Conservation (phyloP, 2,888 invertebrate genomes). For the Himalopsyche japonica region DNA sequence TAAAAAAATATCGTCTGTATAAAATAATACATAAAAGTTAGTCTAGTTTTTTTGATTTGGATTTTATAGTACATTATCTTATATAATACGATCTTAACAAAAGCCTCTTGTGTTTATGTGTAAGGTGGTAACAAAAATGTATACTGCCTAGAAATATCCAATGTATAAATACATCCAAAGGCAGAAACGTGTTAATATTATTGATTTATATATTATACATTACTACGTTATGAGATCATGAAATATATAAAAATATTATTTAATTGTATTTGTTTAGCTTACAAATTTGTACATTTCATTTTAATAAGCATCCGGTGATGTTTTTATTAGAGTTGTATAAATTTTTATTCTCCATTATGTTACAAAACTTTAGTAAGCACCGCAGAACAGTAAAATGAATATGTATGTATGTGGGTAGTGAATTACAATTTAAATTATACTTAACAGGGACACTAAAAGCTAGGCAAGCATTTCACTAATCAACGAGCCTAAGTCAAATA, state of each 20-base stretch:
- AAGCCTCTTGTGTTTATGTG: neutral
- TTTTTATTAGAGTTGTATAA: neutral
- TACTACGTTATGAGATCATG: constrained; percentile 17
- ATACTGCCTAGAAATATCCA: neutral
- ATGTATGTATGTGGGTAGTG: neutral
- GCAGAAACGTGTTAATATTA: constrained; percentile 7
- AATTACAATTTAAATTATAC: neutral
- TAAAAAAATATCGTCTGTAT: neutral
- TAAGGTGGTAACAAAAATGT: constrained; percentile 2
- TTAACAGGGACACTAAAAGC: neutral
- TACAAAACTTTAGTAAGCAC: neutral
- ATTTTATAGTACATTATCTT: neutral
- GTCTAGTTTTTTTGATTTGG: neutral
- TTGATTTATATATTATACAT: constrained; percentile 4
- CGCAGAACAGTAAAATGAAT: neutral
- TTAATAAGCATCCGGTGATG: neutral
- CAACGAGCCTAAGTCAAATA: neutral
- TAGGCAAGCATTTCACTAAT: neutral
- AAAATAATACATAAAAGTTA: neutral
- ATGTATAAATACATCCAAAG: constrained; percentile 1
- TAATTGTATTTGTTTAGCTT: constrained; percentile 14
- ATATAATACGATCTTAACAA: neutral
- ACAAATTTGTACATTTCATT: constrained; percentile 18
- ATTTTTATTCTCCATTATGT: neutral
- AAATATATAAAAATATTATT: constrained; percentile 26